These are phyloP conservation scores for Portevinia maculata DNA, from an alignment of 2,888 invertebrate species.

Conservation along the genomic window DNA sequence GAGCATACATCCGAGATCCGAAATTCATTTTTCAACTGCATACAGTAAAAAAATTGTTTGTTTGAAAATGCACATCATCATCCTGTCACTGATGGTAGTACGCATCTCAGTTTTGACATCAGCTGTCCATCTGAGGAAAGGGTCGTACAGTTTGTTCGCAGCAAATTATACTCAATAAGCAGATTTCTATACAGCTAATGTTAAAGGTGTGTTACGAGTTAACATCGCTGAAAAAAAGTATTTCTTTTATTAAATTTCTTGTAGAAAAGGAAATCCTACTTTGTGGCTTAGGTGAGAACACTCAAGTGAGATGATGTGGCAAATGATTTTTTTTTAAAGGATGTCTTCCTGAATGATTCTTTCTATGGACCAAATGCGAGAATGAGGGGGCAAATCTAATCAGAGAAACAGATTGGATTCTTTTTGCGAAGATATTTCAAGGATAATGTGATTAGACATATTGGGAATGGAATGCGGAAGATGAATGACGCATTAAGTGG, in stretches of 20 bases:
- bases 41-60: not conserved
- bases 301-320: slow-evolving; percentile 51
- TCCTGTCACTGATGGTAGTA: slow-evolving; percentile 1
- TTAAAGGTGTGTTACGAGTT: slow-evolving; percentile 31
- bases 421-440: slow-evolving; percentile 5
- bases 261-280: slow-evolving; percentile 9
- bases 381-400: not conserved
- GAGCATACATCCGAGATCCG: slow-evolving; percentile 18
- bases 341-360: not conserved
- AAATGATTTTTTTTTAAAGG: not conserved
- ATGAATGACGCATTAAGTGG: not conserved
- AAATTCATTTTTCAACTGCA: not conserved
- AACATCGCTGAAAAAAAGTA: slow-evolving; percentile 18
- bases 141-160: slow-evolving; percentile 43
- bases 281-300: slow-evolving; percentile 53
- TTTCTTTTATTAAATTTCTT: slow-evolving; percentile 1
- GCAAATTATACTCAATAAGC: slow-evolving; percentile 13
- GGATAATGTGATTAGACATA: slow-evolving; percentile 9
- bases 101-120: slow-evolving; percentile 58
- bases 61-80: slow-evolving; percentile 1
- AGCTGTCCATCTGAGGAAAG: slow-evolving; percentile 45
- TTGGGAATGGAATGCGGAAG: not conserved
- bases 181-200: slow-evolving; percentile 45
- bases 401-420: too few species aligned
- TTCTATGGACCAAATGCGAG: not conserved